Conservation (phyloP, 2,113 vertebrate genomes). For the Carassius gibelio region DNA sequence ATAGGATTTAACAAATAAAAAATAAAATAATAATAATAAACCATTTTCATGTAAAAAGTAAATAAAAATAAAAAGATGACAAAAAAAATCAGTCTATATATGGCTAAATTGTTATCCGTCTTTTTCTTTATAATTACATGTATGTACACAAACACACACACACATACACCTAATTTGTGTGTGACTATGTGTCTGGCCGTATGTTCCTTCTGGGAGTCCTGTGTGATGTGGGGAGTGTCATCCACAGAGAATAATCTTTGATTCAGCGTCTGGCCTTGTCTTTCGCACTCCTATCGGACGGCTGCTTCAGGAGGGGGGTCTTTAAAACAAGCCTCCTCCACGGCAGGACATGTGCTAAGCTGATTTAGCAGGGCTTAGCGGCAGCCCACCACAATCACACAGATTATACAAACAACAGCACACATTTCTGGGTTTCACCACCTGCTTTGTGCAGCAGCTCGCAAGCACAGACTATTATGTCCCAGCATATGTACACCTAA, state of each 20-base stretch:
- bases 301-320: slow-evolving; percentile 64
- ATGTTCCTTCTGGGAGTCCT: slow-evolving; percentile 13
- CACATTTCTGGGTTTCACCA: slow-evolving; percentile 66
- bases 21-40: neutral
- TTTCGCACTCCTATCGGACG: slow-evolving; percentile 41
- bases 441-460: slow-evolving; percentile 66
- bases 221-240: slow-evolving; percentile 6
- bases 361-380: slow-evolving; percentile 78
- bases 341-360: slow-evolving; percentile 79
- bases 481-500: slow-evolving; percentile 56
- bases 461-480: slow-evolving; percentile 54
- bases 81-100: neutral
- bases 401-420: slow-evolving; percentile 78
- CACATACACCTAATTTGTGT: slow-evolving; percentile 11
- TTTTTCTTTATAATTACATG: slow-evolving; percentile 3
- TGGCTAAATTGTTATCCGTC: neutral
- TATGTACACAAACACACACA: slow-evolving; percentile 15
- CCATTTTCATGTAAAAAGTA: neutral
- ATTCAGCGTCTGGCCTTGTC: slow-evolving; percentile 29
- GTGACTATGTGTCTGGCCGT: slow-evolving; percentile 20
- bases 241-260: slow-evolving; percentile 53
- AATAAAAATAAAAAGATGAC: neutral
- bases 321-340: slow-evolving; percentile 78
- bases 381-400: slow-evolving; percentile 74
- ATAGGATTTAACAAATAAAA: neutral